Evolutionary conservation across 2,888 invertebrate species (phyloP).

Genomic region (Xylophagus ater): DNA sequence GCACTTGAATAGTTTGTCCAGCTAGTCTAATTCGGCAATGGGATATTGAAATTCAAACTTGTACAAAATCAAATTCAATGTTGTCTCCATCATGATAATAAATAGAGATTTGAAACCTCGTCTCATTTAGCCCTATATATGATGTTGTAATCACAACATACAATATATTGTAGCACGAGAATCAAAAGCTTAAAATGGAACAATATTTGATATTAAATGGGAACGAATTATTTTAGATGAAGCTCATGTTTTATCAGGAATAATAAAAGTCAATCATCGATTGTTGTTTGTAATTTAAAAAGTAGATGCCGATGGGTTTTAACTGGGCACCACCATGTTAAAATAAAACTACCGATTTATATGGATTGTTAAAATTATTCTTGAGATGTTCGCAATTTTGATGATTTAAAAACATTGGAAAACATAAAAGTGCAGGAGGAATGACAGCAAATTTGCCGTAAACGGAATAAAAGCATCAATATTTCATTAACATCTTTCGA

Average conservation of each 20-base stretch:
- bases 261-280: constrained; percentile 63
- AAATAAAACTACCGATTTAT: constrained; percentile 79
- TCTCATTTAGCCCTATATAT: constrained; percentile 51
- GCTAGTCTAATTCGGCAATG: constrained; percentile 87
- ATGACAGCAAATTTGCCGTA: constrained; percentile 76
- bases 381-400: constrained; percentile 77
- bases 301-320: constrained; percentile 67
- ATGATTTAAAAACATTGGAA: constrained; percentile 81
- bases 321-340: constrained; percentile 94
- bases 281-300: constrained; percentile 54
- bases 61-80: constrained; percentile 54
- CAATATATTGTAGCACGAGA: constrained; percentile 57
- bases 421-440: constrained; percentile 80
- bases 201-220: constrained; percentile 65
- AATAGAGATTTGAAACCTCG: constrained; percentile 53
- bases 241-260: constrained; percentile 87
- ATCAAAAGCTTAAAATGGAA: constrained; percentile 44
- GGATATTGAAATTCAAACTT: constrained; percentile 63
- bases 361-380: constrained; percentile 71
- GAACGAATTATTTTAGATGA: constrained; percentile 83
- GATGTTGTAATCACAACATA: constrained; percentile 89
- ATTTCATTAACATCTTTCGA: too few relatives aligned
- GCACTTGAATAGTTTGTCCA: constrained; percentile 84
- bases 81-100: constrained; percentile 69
- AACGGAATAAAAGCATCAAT: too few relatives aligned